These are phyloP conservation scores for Melanostigma gelatinosum DNA, from an alignment of 2,113 vertebrate species.

Conservation along the genomic window DNA sequence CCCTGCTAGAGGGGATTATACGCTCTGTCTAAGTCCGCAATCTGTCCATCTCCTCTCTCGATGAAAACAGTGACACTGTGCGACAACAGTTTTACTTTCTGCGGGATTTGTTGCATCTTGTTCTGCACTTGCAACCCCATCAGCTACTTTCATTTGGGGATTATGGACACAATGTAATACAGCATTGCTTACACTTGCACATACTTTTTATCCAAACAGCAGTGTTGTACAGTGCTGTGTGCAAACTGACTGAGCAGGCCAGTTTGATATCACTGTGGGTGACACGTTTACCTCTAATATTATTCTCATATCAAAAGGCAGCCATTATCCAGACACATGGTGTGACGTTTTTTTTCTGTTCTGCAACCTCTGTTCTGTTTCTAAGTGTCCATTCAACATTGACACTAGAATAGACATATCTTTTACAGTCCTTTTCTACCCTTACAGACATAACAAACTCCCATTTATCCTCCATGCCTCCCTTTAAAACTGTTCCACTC, in stretches of 20 bases:
- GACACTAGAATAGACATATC: background rate
- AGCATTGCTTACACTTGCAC: conserved; percentile 43
- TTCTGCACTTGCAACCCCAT: conserved; percentile 6
- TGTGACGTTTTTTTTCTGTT: background rate
- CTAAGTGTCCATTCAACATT: background rate
- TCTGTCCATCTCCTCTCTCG: conserved; percentile 53
- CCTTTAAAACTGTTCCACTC: background rate
- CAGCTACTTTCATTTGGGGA: conserved; percentile 35
- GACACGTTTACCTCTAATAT: background rate
- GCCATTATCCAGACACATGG: background rate
- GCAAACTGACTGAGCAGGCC: conserved; percentile 2
- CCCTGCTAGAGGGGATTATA: conserved; percentile 67
- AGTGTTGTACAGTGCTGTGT: conserved; percentile 11
- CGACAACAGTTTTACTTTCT: background rate
- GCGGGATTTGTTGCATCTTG: conserved; percentile 13
- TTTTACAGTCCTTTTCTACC: background rate
- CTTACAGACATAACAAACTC: background rate
- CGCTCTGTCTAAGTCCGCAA: conserved; percentile 65
- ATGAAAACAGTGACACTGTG: conserved; percentile 13
- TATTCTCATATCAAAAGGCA: background rate
- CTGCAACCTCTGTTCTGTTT: background rate
- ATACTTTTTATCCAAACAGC: conserved; percentile 36
- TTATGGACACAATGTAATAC: conserved; percentile 37
- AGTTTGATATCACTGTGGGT: background rate
- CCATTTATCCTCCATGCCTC: background rate